Conservation (phyloP, 2,888 invertebrate genomes). For the Drosophila aldrichi region DNA sequence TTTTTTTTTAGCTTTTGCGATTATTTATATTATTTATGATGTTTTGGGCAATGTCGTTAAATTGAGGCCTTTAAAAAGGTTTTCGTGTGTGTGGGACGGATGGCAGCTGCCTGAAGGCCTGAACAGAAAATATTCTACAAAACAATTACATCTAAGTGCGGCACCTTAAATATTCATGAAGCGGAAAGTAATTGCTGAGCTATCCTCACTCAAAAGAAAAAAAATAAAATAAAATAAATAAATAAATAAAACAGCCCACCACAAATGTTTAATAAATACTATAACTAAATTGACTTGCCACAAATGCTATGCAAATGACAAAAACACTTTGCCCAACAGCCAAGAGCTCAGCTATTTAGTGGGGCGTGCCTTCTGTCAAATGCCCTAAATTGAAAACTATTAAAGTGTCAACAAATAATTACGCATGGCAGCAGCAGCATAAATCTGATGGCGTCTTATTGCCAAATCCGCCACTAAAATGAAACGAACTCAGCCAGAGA, state of each 20-base stretch:
- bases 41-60: slow-evolving; percentile 63
- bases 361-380: slow-evolving; percentile 15
- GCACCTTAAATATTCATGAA: slow-evolving; percentile 66
- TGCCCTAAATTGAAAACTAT: slow-evolving; percentile 67
- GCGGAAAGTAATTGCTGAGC: slow-evolving; percentile 32
- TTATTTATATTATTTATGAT: slow-evolving; percentile 76
- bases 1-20: slow-evolving; percentile 62
- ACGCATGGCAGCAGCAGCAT: slow-evolving; percentile 64
- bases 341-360: slow-evolving; percentile 9
- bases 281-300: background rate
- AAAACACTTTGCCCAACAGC: slow-evolving; percentile 6
- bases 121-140: slow-evolving; percentile 39
- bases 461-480: slow-evolving; percentile 73
- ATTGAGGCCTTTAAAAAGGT: slow-evolving; percentile 65
- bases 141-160: slow-evolving; percentile 74
- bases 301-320: background rate
- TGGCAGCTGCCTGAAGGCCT: slow-evolving; percentile 50
- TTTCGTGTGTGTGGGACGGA: slow-evolving; percentile 38
- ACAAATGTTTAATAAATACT: background rate
- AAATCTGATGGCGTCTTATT: slow-evolving; percentile 66
- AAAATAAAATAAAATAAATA: no score
- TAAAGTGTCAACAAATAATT: slow-evolving; percentile 79
- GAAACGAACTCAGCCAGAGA: slow-evolving; percentile 58
- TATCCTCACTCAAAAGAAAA: background rate
- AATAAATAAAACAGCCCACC: background rate